Conservation (phyloP, 2,797 vertebrate genomes). For the Pseudochirops cupreus region DNA sequence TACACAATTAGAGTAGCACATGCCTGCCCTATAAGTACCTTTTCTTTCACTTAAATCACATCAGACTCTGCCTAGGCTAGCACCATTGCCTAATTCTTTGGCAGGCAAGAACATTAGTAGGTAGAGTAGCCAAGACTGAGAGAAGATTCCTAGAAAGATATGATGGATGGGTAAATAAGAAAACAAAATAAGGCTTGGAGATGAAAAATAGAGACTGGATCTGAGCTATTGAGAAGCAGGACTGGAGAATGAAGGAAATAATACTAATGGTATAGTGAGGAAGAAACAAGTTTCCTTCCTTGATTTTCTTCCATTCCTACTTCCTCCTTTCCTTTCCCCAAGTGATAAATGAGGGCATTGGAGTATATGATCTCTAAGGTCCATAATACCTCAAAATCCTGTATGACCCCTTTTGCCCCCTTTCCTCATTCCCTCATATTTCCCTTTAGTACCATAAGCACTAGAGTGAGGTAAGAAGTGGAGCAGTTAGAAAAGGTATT, state of each 20-base stretch:
- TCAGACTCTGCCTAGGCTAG: not conserved
- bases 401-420: not conserved
- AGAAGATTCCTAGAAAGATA: not conserved
- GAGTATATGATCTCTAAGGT: not conserved
- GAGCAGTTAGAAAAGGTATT: not conserved
- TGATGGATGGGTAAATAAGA: not conserved
- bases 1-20: not conserved
- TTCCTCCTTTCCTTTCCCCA: not conserved
- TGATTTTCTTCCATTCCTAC: not conserved
- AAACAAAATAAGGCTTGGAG: not conserved
- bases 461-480: not conserved
- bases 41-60: not conserved
- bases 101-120: not conserved
- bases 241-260: not conserved
- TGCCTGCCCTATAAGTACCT: not conserved
- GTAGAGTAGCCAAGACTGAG: not conserved
- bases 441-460: not conserved
- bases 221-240: not conserved
- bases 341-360: not conserved
- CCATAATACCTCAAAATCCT: not conserved
- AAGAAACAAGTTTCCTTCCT: not conserved
- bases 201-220: not conserved
- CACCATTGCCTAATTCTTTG: not conserved
- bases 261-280: not conserved
- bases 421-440: not conserved